Evolutionary conservation across 2,113 vertebrate genomes (phyloP).

Genomic region (Corapipo altera): DNA sequence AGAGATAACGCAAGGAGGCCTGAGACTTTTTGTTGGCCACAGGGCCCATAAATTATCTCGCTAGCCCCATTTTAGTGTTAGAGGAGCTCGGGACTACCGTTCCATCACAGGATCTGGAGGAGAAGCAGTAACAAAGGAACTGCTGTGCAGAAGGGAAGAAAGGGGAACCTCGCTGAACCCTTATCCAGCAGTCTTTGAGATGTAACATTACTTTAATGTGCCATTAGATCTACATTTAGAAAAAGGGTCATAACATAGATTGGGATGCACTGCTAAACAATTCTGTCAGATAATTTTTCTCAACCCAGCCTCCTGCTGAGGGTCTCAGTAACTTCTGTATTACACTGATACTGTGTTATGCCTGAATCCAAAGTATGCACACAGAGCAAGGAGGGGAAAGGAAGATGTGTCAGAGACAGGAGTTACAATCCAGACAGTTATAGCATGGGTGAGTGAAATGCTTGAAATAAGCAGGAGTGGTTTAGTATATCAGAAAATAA

Average conservation of each 20-base stretch:
- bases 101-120: background rate
- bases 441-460: background rate
- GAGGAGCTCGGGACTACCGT: background rate
- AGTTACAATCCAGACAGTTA: background rate
- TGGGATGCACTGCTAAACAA: background rate
- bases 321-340: background rate
- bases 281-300: slow-evolving; percentile 28
- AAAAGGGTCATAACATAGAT: background rate
- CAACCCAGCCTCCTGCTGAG: slow-evolving; percentile 8
- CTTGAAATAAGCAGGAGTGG: background rate
- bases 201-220: slow-evolving; percentile 25
- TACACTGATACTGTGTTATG: background rate
- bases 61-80: background rate
- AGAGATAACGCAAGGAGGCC: background rate
- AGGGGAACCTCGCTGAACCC: slow-evolving; percentile 25
- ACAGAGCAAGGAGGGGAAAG: background rate
- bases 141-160: slow-evolving; percentile 7
- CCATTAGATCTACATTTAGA: slow-evolving; percentile 21
- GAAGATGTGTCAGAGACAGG: background rate
- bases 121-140: slow-evolving; percentile 35
- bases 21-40: background rate
- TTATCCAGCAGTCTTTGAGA: slow-evolving; percentile 34
- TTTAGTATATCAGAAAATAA: background rate
- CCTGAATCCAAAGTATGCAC: background rate
- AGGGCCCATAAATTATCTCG: background rate